Evolutionary conservation across 2,888 invertebrate genomes (phyloP).

Genomic region (Calameuta pallipes): DNA sequence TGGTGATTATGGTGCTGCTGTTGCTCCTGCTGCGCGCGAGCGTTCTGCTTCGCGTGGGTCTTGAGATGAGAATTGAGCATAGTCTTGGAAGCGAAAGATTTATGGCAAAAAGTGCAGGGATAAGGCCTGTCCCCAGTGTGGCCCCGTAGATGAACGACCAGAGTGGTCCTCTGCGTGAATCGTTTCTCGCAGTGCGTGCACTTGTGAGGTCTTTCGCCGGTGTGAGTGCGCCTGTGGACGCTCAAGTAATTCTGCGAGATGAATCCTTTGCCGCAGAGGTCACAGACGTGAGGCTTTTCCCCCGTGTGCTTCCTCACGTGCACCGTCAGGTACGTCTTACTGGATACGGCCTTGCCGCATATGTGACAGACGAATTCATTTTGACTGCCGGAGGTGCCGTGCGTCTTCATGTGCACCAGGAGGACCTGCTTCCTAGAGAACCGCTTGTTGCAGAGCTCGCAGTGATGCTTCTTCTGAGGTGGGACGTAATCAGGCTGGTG

Average conservation of each 20-base stretch:
- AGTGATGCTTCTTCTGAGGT: conserved; percentile 62
- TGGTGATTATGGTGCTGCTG: conserved; percentile 32
- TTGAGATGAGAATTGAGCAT: conserved; percentile 64
- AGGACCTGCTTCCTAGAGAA: conserved; percentile 63
- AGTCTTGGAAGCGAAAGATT: conserved; percentile 63
- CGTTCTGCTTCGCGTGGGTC: conserved; percentile 62
- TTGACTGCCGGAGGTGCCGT: conserved; percentile 54
- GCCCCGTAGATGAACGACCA: conserved; percentile 61
- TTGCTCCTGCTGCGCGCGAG: conserved; percentile 42
- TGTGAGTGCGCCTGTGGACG: conserved; percentile 61
- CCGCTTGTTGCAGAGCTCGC: conserved; percentile 62
- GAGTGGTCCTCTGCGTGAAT: conserved; percentile 62
- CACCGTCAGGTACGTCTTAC: conserved; percentile 72
- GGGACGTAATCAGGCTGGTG: conserved; percentile 64
- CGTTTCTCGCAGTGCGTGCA: conserved; percentile 61
- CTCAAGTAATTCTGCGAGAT: conserved; percentile 63
- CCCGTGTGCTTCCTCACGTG: conserved; percentile 74
- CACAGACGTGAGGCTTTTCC: conserved; percentile 73
- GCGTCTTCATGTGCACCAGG: conserved; percentile 63
- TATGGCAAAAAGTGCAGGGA: conserved; percentile 59
- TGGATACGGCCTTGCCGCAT: conserved; percentile 73
- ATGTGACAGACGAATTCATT: conserved; percentile 72
- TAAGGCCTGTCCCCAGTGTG: conserved; percentile 63
- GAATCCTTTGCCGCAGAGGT: conserved; percentile 62
- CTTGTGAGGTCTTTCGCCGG: conserved; percentile 62